Evolutionary conservation across 2,888 invertebrate species (phyloP).

Genomic region (Leucozona laternaria): DNA sequence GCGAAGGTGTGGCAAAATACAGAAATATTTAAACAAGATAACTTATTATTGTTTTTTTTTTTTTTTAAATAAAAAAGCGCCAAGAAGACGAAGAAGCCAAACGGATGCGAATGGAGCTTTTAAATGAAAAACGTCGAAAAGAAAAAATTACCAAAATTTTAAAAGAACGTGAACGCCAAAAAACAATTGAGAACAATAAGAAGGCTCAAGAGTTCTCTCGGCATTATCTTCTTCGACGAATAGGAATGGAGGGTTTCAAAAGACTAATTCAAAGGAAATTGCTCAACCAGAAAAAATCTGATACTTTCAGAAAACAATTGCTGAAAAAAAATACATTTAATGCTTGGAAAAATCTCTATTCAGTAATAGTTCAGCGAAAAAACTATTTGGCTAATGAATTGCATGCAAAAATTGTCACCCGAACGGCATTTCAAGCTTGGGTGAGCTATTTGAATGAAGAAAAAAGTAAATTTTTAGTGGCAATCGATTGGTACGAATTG

Average conservation of each 20-base stretch:
- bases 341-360: conserved; percentile 85
- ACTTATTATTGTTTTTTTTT: too few relatives aligned
- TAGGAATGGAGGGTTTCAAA: conserved; percentile 82
- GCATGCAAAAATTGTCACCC: conserved; percentile 84
- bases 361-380: conserved; percentile 85
- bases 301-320: conserved; percentile 84
- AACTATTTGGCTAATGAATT: conserved; percentile 86
- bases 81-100: conserved; percentile 86
- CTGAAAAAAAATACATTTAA: conserved; percentile 84
- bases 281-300: conserved; percentile 84
- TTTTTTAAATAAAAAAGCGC: conserved; percentile 77
- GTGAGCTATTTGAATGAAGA: conserved; percentile 79
- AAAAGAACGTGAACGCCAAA: conserved; percentile 85
- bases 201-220: conserved; percentile 84
- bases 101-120: conserved; percentile 85
- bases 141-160: conserved; percentile 87
- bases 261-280: conserved; percentile 80
- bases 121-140: conserved; percentile 86
- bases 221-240: conserved; percentile 80
- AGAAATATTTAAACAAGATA: not conserved
- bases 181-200: conserved; percentile 82
- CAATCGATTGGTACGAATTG: conserved; percentile 89
- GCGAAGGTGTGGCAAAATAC: conserved; percentile 80
- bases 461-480: conserved; percentile 87
- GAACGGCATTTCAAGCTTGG: conserved; percentile 84